Evolutionary conservation across 2,797 vertebrate species (phyloP).

Genomic region (Danio kyathit): DNA sequence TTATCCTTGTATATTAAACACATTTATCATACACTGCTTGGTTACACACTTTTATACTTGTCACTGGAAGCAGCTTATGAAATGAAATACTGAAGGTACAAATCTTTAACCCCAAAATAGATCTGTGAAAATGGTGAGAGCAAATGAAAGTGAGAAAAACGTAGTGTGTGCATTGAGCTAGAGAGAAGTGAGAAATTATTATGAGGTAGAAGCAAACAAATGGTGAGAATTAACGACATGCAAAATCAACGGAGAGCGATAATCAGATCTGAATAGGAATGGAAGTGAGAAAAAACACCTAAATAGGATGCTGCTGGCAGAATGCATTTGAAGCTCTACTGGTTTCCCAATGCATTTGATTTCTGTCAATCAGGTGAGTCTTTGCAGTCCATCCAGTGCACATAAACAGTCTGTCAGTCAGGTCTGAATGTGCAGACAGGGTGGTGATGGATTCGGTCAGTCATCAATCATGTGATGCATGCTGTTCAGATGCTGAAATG

Average conservation of each 20-base stretch:
- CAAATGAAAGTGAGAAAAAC: background rate
- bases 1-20: background rate
- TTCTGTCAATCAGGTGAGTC: slow-evolving; percentile 28
- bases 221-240: background rate
- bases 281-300: background rate
- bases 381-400: background rate
- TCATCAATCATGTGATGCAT: background rate
- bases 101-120: background rate
- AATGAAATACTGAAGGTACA: background rate
- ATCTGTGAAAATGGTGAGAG: background rate
- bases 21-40: background rate
- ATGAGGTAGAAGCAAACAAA: background rate
- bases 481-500: too few species aligned
- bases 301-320: background rate
- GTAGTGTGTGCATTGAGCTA: too few species aligned
- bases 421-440: background rate
- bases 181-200: background rate
- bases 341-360: background rate
- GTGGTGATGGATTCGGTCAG: background rate
- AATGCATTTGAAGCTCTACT: background rate
- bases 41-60: background rate
- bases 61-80: background rate
- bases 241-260: background rate
- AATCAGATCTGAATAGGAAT: background rate
- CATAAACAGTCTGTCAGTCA: background rate